A percentile compares a stretch with the other conserved stretches of the same genome.
phyloP scores from a whole-genome alignment of 2,888 invertebrate genomes.

The Ectobius pallidus region DNA sequence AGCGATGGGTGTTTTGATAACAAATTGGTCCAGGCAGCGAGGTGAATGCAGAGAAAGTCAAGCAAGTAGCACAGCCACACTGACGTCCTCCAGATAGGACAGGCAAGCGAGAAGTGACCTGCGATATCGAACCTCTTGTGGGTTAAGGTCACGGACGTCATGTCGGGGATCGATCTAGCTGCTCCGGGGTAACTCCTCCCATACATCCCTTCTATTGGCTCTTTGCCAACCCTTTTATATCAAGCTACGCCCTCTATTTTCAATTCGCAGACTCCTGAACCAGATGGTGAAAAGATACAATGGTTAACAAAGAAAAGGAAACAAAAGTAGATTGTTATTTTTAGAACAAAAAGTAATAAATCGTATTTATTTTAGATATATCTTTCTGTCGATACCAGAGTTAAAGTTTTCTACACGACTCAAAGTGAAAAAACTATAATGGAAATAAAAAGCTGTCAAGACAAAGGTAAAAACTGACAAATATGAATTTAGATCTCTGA shows the following conservation, averaged over 20 bases:
- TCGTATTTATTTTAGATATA: conserved; percentile 3
- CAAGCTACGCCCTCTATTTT: neutral
- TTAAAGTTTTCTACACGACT: neutral
- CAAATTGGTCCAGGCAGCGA: too few relatives aligned
- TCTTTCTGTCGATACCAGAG: neutral
- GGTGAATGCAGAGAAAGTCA: too few relatives aligned
- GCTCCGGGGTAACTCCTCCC: conserved; percentile 11
- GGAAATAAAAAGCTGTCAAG: neutral
- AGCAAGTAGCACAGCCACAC: too few relatives aligned
- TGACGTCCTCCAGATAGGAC: too few relatives aligned
- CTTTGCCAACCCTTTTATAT: neutral
- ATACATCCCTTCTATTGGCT: conserved; percentile 9
- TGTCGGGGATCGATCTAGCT: conserved; percentile 30
- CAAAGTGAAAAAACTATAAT: neutral
- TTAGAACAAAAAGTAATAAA: neutral
- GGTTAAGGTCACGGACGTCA: conserved; percentile 33
- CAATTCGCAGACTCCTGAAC: neutral
- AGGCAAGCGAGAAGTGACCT: conserved; percentile 27
- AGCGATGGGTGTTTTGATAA: too few relatives aligned
- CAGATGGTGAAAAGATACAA: neutral
- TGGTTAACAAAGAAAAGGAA: neutral
- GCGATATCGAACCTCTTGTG: conserved; percentile 23
- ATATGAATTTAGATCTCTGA: neutral
- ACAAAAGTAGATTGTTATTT: neutral
- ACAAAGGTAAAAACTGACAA: neutral